phyloP scores from a whole-genome alignment of 2,888 invertebrate species.

The Spilosoma lubricipeda region DNA sequence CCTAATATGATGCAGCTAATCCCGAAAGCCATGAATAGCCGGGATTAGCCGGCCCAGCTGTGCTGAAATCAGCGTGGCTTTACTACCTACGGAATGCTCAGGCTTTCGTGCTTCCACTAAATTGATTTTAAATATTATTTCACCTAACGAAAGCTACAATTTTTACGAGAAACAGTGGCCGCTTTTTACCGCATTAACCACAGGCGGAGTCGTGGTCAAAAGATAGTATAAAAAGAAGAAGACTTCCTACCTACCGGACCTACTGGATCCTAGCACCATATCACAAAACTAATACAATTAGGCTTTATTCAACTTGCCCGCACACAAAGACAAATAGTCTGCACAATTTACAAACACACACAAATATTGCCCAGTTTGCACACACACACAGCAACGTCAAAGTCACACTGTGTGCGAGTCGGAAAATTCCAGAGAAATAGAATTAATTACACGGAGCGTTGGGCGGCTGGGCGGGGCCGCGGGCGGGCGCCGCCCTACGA shows the following conservation, averaged over 20 bases:
- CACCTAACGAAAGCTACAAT: too few relatives aligned
- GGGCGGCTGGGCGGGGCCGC: constrained; percentile 51
- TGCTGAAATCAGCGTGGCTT: too few relatives aligned
- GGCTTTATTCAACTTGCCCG: background rate
- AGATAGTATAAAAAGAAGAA: too few relatives aligned
- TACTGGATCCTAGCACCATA: background rate
- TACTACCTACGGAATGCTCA: too few relatives aligned
- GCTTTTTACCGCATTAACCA: too few relatives aligned
- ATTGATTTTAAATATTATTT: too few relatives aligned
- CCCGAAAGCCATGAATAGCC: too few relatives aligned
- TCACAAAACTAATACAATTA: constrained; percentile 11
- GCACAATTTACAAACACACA: constrained; percentile 6
- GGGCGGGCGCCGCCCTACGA: constrained; percentile 48
- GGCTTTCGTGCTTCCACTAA: too few relatives aligned
- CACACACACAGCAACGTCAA: constrained; percentile 29
- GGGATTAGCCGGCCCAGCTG: too few relatives aligned
- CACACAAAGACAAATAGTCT: constrained; percentile 21
- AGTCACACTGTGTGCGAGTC: constrained; percentile 40
- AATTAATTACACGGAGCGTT: constrained; percentile 71
- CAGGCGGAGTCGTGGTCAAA: too few relatives aligned
- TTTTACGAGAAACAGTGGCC: too few relatives aligned
- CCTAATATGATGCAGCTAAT: background rate
- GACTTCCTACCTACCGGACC: too few relatives aligned
- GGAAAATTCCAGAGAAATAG: constrained; percentile 63
- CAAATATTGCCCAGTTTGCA: constrained; percentile 12